Evolutionary conservation across 2,888 invertebrate species (phyloP).

Genomic region (Copidosoma aretas): DNA sequence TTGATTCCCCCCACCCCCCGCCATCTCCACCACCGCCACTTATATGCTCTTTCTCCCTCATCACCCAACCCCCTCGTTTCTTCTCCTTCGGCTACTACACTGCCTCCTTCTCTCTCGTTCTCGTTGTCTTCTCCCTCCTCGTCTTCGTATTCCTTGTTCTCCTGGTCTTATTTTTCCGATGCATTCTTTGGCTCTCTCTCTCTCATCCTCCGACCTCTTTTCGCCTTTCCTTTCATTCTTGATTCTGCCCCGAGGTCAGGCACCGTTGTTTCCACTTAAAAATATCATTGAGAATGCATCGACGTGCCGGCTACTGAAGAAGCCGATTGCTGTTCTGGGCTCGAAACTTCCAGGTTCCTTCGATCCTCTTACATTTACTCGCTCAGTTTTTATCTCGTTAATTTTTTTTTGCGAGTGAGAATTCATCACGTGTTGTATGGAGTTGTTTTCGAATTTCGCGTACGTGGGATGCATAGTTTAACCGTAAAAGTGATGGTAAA

Average conservation of each 20-base stretch:
- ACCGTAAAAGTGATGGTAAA: no score
- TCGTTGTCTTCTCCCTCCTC: constrained; percentile 37
- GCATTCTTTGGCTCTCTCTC: constrained; percentile 21
- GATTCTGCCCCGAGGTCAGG: constrained; percentile 44
- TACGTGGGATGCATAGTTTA: no score
- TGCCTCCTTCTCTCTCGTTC: constrained; percentile 25
- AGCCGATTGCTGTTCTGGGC: constrained; percentile 10
- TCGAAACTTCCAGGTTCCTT: not conserved
- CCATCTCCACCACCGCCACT: not conserved
- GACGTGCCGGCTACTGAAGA: constrained; percentile 35
- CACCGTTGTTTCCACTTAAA: constrained; percentile 44
- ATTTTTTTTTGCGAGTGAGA: no score
- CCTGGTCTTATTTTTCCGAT: constrained; percentile 38
- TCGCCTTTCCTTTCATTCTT: constrained; percentile 23
- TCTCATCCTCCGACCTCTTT: constrained; percentile 26
- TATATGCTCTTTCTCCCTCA: constrained; percentile 17
- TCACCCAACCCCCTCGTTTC: constrained; percentile 1
- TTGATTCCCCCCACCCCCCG: constrained; percentile 39
- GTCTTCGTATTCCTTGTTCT: constrained; percentile 30
- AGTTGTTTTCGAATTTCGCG: no score
- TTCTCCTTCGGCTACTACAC: not conserved
- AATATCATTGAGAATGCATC: constrained; percentile 41
- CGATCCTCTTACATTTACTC: no score
- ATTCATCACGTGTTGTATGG: no score
- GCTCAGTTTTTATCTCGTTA: no score